Percentiles rank a stretch among this genome's conserved stretches.
phyloP scores from a whole-genome alignment of 1,140 invertebrate species.

The Brachionus asplanchnoidis region DNA sequence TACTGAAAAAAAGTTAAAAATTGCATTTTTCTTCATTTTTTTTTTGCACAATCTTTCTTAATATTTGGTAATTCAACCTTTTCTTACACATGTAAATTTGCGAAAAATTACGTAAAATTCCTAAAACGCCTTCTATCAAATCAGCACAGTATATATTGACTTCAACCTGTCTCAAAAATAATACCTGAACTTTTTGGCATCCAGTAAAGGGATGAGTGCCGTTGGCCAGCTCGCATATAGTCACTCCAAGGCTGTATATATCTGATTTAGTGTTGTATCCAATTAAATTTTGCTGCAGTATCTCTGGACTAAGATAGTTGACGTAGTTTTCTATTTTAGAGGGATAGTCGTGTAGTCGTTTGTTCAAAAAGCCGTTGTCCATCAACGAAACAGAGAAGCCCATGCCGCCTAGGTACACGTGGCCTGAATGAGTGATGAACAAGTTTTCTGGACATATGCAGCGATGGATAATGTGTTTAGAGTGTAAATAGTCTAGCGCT shows the following conservation, averaged over 20 bases:
- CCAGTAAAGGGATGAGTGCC: constrained; percentile 75
- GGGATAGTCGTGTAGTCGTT: constrained; percentile 69
- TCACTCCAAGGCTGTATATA: constrained; percentile 80
- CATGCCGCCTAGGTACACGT: constrained; percentile 69
- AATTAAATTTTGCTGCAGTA: constrained; percentile 79
- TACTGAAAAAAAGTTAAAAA: no score
- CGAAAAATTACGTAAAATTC: no score
- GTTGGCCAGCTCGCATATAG: constrained; percentile 81
- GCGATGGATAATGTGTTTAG: constrained; percentile 77
- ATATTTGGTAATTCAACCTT: no score
- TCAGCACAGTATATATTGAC: no score
- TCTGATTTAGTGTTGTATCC: constrained; percentile 84
- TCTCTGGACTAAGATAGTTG: constrained; percentile 81
- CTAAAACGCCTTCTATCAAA: no score
- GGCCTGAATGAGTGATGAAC: constrained; percentile 67
- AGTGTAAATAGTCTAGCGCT: constrained; percentile 77
- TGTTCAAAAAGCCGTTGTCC: constrained; percentile 66
- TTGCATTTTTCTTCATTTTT: no score
- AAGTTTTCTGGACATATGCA: constrained; percentile 78
- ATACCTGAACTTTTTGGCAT: constrained; percentile 38
- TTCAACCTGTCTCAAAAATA: no score
- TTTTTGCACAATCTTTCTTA: no score
- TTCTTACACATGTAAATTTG: no score
- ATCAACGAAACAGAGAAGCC: constrained; percentile 70
- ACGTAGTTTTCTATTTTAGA: constrained; percentile 66